A percentile compares a stretch with the other conserved stretches of the same genome.
Conservation (phyloP, 2,113 vertebrate species). For the Pristiophorus japonicus region DNA sequence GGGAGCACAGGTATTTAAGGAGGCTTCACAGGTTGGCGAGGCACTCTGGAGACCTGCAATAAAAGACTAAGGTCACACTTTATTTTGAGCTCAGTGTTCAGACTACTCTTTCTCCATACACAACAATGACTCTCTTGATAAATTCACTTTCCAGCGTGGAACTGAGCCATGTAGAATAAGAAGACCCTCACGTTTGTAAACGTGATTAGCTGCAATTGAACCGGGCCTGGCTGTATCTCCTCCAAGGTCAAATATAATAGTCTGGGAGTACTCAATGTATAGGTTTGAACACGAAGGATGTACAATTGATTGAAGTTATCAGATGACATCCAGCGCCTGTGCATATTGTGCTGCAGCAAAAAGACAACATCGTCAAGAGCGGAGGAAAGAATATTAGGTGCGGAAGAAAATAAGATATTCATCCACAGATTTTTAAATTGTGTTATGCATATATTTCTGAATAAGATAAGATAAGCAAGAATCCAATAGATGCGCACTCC, state of each 20-base stretch:
- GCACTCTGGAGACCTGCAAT: too few relatives aligned
- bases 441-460: not conserved
- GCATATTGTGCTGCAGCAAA: not conserved
- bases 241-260: not conserved
- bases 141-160: not conserved
- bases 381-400: not conserved
- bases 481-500: not conserved
- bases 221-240: not conserved
- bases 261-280: not conserved
- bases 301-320: not conserved
- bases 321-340: not conserved
- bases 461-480: not conserved
- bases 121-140: not conserved
- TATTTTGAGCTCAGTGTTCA: too few relatives aligned
- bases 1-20: too few relatives aligned
- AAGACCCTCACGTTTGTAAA: not conserved
- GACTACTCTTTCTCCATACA: too few relatives aligned
- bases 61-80: too few relatives aligned
- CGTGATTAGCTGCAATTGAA: not conserved
- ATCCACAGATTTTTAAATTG: not conserved
- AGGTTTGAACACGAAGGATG: not conserved
- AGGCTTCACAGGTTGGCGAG: too few relatives aligned
- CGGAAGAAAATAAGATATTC: not conserved
- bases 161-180: not conserved
- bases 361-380: not conserved